Evolutionary conservation across 2,113 vertebrate genomes (phyloP), one percentile per base, ranked within the genome.

Genomic region (Microcebus lehilahytsara): DNA sequence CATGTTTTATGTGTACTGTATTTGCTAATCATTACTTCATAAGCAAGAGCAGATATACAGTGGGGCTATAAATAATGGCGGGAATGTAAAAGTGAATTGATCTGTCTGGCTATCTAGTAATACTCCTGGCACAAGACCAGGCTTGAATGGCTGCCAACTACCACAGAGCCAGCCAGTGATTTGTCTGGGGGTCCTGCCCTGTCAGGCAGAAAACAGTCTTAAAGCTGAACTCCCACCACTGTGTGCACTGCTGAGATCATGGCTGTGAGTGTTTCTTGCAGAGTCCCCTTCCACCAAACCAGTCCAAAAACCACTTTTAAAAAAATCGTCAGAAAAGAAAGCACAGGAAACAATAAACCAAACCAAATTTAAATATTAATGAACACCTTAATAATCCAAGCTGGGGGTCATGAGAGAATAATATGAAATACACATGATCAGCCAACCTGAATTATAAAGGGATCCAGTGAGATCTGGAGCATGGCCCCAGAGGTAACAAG

Each of bases 61-160:
- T 78, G 98, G 96, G 90, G 97, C 99, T 99, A 99, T 99, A 99
- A 99, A 99, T 99, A 99, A 99, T 98, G 98, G 98, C 97, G 98
- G 98, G 98, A 98, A 98, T 98, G 98, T 99, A 99, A 98, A 99
- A 99, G 98, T 98, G 99, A 99, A 99, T 99, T 99, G 99, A 99
- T 99, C 99, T 98, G 99, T 99, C 99, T 99, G 98, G 98, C 98
- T 98, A 98, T 99, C 99, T 98, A 98, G 98, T 99, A 99, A 98
- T 98, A 98, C 98, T 98, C 98, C 98, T 98, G 99, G 98, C 99
- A 98, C 96, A 98, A 96, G 98, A 98, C 98, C 98, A 98, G 98
- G 98, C 98, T 97, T 99, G 99, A 99, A 98, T 90, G 98, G 91
- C 98, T 99, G 98, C 99, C 99, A 99, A 95, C 98, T 97, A 98